Base-by-base conservation (phyloP, 35 echinoderm and acorn worm species). In the Acanthaster planci region DNA sequence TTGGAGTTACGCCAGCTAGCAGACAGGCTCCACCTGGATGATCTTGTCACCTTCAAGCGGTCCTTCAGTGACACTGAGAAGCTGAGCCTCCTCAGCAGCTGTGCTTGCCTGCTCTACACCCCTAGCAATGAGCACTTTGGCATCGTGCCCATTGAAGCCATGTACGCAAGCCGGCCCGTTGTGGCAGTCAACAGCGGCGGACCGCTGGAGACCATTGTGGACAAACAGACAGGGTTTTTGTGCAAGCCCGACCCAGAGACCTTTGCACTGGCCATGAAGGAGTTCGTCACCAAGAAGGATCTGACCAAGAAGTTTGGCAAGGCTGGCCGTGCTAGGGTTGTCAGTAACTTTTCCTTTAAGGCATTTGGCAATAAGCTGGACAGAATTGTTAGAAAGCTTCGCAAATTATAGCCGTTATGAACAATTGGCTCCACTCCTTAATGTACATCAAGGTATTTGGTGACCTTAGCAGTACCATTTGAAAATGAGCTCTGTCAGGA, bases 171-270 rank as follows among this genome's bases (percentile, higher is more conserved):
- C 31, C 85, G 92, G 7, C 96, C 96, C 4, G 96, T 99, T 17
- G 93, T 99, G 17, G 96, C 96, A 12, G 96, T 99, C 12, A 99
- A 94, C 76, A 98, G 95, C 68, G 95, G 95, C 1, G 95, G 95
- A 17, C 95, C 95, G 15, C 82, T 98, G 15, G 95, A 98, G 83
- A 93, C 95, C 17, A 77, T 98, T 7, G 88, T 78, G 10, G 79
- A 93, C 59, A 44, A 39, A 22, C 26, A 91, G 52, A 98, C 95
- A 37, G 95, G 95, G 8, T 98, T 81, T 42, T 60, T 98, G 27
- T 87, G 95, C 47, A 80, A 85, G 15, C 79, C 91, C 0, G 77
- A 76, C 0, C 84, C 91, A 37, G 79, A 86, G 5, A 77, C 51
- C 27, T 98, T 98, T 79, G 95, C 95, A 0, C 35, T 19, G 15